Evolutionary conservation across 2,888 invertebrate genomes (phyloP).

Genomic region (Xanthorhoe spadicearia): DNA sequence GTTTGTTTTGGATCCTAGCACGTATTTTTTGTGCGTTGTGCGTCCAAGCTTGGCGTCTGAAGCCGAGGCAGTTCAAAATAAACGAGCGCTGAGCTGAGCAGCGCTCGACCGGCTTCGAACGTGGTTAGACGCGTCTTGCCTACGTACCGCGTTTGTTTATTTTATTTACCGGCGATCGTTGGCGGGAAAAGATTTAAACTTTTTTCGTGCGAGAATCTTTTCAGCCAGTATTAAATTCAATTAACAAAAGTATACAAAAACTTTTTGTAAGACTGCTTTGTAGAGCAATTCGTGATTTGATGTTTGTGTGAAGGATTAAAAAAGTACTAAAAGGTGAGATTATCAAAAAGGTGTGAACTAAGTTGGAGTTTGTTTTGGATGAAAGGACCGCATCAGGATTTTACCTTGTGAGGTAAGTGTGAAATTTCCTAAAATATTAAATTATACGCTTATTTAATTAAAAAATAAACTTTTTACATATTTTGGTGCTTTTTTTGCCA

Average conservation of each 20-base stretch:
- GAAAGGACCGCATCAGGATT: conserved; percentile 47
- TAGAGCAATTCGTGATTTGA: conserved; percentile 50
- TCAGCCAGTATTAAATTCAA: conserved; percentile 24
- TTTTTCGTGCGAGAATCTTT: conserved; percentile 28
- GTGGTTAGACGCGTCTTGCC: conserved; percentile 69
- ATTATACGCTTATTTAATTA: neutral
- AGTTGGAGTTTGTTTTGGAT: conserved; percentile 33
- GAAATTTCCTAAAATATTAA: conserved; percentile 3
- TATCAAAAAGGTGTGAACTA: conserved; percentile 55
- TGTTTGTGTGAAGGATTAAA: conserved; percentile 57
- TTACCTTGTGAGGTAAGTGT: conserved; percentile 39
- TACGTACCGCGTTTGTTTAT: conserved; percentile 42
- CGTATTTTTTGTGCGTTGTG: conserved; percentile 55
- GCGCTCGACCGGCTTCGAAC: conserved; percentile 76
- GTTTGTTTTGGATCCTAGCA: conserved; percentile 51
- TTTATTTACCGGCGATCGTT: conserved; percentile 47
- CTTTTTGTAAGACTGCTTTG: conserved; percentile 19
- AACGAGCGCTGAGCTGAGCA: conserved; percentile 59
- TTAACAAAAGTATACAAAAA: neutral
- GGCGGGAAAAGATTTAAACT: conserved; percentile 67
- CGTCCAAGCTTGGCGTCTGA: conserved; percentile 48
- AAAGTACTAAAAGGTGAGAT: conserved; percentile 53
- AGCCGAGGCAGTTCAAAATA: conserved; percentile 66
- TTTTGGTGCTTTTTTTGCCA: too few relatives aligned
- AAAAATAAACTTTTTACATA: neutral